Evolutionary conservation across 1,140 invertebrate genomes (phyloP).

Genomic region (Drosophila jambulina): DNA sequence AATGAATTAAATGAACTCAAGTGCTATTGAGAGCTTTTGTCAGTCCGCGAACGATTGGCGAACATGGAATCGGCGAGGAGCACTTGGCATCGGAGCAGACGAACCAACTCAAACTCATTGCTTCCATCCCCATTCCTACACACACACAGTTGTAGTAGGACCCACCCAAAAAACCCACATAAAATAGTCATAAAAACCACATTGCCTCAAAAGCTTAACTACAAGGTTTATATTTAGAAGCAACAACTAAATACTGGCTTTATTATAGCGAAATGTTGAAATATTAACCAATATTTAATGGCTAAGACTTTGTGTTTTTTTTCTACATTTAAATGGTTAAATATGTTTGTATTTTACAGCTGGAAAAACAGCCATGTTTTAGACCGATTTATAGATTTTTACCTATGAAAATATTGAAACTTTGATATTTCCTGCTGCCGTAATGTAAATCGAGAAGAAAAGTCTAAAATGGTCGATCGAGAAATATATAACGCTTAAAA

Average conservation of each 20-base stretch:
- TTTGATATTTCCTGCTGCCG: no score
- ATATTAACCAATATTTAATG: neutral
- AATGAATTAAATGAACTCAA: slow-evolving; percentile 32
- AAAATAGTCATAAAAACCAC: neutral
- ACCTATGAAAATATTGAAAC: no score
- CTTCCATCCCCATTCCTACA: neutral
- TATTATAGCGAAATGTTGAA: neutral
- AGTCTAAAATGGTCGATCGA: no score
- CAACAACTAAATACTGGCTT: neutral
- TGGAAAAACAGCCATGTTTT: no score
- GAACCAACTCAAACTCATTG: neutral
- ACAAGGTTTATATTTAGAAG: neutral
- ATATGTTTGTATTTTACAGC: neutral
- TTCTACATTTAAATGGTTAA: neutral
- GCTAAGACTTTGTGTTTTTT: neutral
- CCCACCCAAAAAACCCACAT: neutral
- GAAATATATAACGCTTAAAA: no score
- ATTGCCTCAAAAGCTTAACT: neutral
- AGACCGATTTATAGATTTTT: neutral
- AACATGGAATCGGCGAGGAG: neutral
- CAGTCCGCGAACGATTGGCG: slow-evolving; percentile 7
- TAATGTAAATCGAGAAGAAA: no score
- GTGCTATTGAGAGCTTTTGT: slow-evolving; percentile 5
- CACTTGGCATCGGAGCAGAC: slow-evolving; percentile 2
- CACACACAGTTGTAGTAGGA: neutral